Evolutionary conservation across 2,888 invertebrate species (phyloP).

Genomic region (Idaea dimidiata): DNA sequence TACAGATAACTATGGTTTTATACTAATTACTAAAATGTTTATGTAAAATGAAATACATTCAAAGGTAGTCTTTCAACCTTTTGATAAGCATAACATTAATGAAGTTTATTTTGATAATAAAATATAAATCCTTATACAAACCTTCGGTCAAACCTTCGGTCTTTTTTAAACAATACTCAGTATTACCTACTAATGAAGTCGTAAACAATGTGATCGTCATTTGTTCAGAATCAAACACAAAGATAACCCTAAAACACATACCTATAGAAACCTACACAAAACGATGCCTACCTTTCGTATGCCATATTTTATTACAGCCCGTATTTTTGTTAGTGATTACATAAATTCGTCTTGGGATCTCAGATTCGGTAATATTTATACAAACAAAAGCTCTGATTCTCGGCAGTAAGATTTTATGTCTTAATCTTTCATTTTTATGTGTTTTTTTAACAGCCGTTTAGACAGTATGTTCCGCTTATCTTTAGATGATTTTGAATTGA

Average conservation of each 20-base stretch:
- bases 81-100: no score
- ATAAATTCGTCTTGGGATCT: slow-evolving; percentile 34
- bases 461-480: slow-evolving; percentile 3
- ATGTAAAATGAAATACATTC: no score
- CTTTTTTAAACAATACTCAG: no score
- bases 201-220: neutral
- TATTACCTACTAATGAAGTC: neutral
- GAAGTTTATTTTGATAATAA: no score
- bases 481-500: neutral
- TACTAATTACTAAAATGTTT: no score
- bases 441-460: slow-evolving; percentile 14
- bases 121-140: no score
- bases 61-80: no score
- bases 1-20: no score
- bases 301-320: slow-evolving; percentile 36
- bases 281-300: slow-evolving; percentile 14
- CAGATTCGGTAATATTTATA: slow-evolving; percentile 35
- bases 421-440: slow-evolving; percentile 42
- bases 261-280: neutral
- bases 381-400: slow-evolving; percentile 37
- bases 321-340: slow-evolving; percentile 42
- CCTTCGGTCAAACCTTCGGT: no score
- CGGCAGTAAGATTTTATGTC: slow-evolving; percentile 32
- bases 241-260: neutral
- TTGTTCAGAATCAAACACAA: neutral